Base-by-base conservation (phyloP, 2,888 invertebrate genomes). In the Unio pictorum region DNA sequence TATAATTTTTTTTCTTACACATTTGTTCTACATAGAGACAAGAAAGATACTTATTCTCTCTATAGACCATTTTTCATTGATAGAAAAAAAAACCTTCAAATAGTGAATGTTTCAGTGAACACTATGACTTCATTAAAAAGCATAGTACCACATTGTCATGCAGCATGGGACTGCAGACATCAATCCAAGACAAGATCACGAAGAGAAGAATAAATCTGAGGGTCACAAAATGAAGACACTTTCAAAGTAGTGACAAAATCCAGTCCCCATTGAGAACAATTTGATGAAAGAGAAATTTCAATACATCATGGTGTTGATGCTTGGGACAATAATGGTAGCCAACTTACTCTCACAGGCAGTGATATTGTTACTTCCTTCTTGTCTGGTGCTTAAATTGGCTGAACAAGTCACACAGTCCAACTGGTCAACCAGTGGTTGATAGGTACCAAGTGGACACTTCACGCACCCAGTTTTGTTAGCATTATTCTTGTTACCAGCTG, bases 401-500 rank as follows among this genome's bases (percentile, higher is more conserved):
- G 55, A 26, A 66, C 74, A 74, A 20, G 34, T 1, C 55, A 55
- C 66, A 66, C 74, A 74, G 17, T 54, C 57, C 23, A 60, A 63
- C 62, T 72, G 67, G 20, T 75, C 70, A 2, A 61, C 45, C 20
- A 20, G 7, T 15, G 67, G 54, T 61, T 79, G 79, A 61, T 77
- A 79, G 4, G 61, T 30, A 6, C 72, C 77, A 55, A 64, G 56
- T 34, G 71, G 70, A 67, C 79, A 79, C 3, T 57, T 58, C 1
- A 63, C 59, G 67, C 79, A 79, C 20, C 58, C 67, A 20, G 68
- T 69, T 45, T 62, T 74, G 7, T 62, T 63, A 15, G 57, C 60
- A 61, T 81, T 76, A 34, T 75, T 74, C 34, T 74, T 73, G 65
- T 73, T 62, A 23, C 83, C 83, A 23, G 72, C 67, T 23, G 58